Conservation (phyloP, 2,113 vertebrate species). For the Osmerus eperlanus region DNA sequence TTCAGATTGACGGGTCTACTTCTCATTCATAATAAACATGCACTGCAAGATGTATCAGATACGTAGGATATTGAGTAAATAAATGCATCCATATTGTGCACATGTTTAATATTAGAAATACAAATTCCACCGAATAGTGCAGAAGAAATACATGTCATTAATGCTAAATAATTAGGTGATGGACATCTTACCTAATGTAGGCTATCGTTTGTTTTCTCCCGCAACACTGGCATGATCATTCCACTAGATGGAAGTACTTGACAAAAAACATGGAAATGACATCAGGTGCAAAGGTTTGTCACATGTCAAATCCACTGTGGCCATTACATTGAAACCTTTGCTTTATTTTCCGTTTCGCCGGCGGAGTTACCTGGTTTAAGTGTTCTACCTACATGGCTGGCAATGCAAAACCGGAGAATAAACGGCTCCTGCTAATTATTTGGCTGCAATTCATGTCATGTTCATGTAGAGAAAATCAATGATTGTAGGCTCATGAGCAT, state of each 20-base stretch:
- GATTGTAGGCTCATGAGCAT: no score
- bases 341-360: neutral
- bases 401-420: neutral
- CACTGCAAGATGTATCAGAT: conserved; percentile 17
- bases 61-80: neutral
- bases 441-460: no score
- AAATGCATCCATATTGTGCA: neutral
- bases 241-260: conserved; percentile 37
- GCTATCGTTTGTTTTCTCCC: neutral
- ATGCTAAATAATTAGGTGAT: no score
- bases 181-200: neutral
- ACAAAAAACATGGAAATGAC: neutral
- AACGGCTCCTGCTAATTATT: no score
- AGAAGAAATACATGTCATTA: no score
- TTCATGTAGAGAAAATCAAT: no score
- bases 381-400: no score
- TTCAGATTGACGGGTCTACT: conserved; percentile 53
- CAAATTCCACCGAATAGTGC: neutral
- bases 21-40: conserved; percentile 60
- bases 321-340: neutral
- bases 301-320: neutral
- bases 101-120: neutral
- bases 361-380: neutral
- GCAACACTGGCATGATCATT: neutral
- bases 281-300: neutral